Percentiles rank a stretch among this genome's conserved stretches.
phyloP scores from a whole-genome alignment of 2,888 invertebrate species.

The Charanyca ferruginea region DNA sequence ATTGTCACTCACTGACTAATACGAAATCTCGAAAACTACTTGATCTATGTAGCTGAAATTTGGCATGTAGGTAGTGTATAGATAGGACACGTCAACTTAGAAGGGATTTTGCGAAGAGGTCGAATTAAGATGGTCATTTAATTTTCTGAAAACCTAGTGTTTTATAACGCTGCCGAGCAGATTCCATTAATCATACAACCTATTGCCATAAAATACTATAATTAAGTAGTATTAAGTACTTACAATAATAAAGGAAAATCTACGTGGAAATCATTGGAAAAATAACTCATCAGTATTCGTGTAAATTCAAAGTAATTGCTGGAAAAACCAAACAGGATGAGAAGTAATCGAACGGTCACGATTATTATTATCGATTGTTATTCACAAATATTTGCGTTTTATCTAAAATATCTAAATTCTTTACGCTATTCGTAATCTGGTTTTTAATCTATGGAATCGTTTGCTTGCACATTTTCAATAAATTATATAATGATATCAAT shows the following conservation, averaged over 20 bases:
- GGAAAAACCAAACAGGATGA: slow-evolving; percentile 26
- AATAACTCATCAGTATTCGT: slow-evolving; percentile 8
- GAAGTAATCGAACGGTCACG: slow-evolving; percentile 17
- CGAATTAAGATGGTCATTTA: too few species aligned
- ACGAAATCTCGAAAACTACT: too few species aligned
- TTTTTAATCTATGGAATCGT: background rate
- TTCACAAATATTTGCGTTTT: slow-evolving; percentile 3
- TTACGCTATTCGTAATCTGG: background rate
- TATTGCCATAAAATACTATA: background rate
- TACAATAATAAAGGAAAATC: slow-evolving; percentile 28
- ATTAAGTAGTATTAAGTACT: background rate
- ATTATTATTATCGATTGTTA: slow-evolving; percentile 24
- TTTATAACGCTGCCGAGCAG: background rate
- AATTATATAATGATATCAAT: too few species aligned
- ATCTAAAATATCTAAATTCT: slow-evolving; percentile 7
- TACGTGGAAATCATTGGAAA: slow-evolving; percentile 11
- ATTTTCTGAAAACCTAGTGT: too few species aligned
- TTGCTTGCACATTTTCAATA: background rate
- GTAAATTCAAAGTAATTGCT: slow-evolving; percentile 6
- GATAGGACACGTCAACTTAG: too few species aligned
- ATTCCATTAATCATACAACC: background rate
- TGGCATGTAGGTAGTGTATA: too few species aligned
- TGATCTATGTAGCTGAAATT: too few species aligned
- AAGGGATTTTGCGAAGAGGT: too few species aligned
- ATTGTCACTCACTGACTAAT: too few species aligned